Evolutionary conservation across 2,797 vertebrate species (phyloP).

Genomic region (Artibeus jamaicensis): DNA sequence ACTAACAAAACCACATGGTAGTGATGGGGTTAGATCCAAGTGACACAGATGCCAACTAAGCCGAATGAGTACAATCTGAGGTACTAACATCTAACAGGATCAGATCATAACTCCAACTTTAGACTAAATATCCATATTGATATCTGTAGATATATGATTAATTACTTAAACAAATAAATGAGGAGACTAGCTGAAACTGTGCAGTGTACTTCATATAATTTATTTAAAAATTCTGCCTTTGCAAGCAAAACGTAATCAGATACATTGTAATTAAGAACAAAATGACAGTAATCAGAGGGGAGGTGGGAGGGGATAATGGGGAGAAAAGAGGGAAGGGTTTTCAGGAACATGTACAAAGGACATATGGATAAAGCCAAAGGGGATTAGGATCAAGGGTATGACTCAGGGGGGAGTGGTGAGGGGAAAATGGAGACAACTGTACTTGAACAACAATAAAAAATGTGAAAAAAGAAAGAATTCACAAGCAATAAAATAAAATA

Average conservation of each 20-base stretch:
- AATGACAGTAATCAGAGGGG: too few relatives aligned
- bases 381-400: too few relatives aligned
- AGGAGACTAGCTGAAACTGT: neutral
- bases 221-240: neutral
- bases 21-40: neutral
- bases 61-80: neutral
- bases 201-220: neutral
- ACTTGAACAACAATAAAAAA: too few relatives aligned
- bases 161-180: neutral
- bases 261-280: too few relatives aligned
- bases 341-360: too few relatives aligned
- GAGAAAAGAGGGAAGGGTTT: too few relatives aligned
- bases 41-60: fast-evolving
- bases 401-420: too few relatives aligned
- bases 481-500: too few relatives aligned
- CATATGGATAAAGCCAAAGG: too few relatives aligned
- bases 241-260: too few relatives aligned
- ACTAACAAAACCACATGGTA: neutral
- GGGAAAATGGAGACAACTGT: too few relatives aligned
- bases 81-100: neutral
- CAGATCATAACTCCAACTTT: neutral
- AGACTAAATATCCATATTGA: neutral
- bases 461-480: neutral
- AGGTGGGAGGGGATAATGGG: too few relatives aligned
- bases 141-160: neutral